Evolutionary conservation across 2,797 vertebrate genomes (phyloP), one percentile per base, ranked within the genome.

Genomic region (Nyctalus aviator): DNA sequence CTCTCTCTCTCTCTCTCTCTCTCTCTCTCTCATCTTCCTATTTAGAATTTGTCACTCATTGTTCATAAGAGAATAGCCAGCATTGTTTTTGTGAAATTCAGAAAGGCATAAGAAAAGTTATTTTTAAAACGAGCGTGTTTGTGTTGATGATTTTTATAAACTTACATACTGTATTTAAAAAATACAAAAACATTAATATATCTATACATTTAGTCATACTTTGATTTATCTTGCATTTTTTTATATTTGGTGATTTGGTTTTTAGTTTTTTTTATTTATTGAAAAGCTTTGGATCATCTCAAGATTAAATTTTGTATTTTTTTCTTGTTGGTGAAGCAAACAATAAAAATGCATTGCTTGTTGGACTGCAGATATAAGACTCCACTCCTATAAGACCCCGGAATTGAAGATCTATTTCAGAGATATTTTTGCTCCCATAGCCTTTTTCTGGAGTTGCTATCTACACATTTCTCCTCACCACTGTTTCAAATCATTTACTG

Each of bases 291-390:
- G 27, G 4, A 4, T 66, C 44, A 72, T 73, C 35, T 15, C 23
- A 86, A 55, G 76, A 82, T 87, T 89, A 25, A 91, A 81, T 64
- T 94, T 84, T 84, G 3, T 41, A 18, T 88, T 95, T 93, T 88
- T n/a, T 78, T 93, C 50, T 66, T 79, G 84, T 92, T 88, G 44
- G 46, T 44, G 76, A 90, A 66, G 55, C 13, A 93, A 86, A 84
- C 72, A 69, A 75, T 78, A 68, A 50, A 95, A 95, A 88, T 72
- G 30, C 75, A 57, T 50, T 84, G 37, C 66, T 87, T 77, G 46
- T 81, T 55, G 88, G 76, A n/a, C 62, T 50, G 27, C 12, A 25
- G 30, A 20, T 77, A 25, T 71, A 79, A 95, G 88, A 83, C 87
- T 95, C 53, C 30, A 30, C 44, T 81, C 27, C 3, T 27, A 0